Conservation (phyloP, 2,113 vertebrate genomes). For the Gopherus flavomarginatus region DNA sequence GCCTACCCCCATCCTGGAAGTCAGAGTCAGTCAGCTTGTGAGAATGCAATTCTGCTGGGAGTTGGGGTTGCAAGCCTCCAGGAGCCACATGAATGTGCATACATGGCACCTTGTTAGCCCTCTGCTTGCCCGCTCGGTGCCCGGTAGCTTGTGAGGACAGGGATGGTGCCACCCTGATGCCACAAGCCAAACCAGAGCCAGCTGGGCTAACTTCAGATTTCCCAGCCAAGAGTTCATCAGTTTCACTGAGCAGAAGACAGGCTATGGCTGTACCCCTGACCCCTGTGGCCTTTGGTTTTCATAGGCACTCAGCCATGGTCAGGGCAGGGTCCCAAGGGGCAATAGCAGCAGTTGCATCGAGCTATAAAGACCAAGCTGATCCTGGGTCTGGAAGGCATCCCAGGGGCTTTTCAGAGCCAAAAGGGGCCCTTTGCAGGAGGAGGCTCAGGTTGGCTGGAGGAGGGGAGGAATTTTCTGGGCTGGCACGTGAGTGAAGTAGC, state of each 20-base stretch:
- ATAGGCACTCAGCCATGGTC: neutral
- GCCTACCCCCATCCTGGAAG: neutral
- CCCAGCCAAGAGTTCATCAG: no score
- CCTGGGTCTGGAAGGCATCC: neutral
- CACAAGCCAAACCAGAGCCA: neutral
- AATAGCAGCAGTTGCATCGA: neutral
- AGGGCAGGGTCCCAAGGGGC: neutral
- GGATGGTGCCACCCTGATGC: accelerated
- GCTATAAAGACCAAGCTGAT: neutral
- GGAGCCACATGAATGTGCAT: no score
- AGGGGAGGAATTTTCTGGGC: neutral
- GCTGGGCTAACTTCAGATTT: neutral
- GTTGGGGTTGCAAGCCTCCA: no score
- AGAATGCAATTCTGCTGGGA: neutral
- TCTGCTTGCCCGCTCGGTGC: accelerated
- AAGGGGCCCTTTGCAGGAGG: neutral
- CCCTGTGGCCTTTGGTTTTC: neutral
- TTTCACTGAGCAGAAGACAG: neutral
- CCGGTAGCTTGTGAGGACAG: accelerated
- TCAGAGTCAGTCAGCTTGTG: neutral
- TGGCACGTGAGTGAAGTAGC: neutral
- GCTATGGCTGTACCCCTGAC: neutral
- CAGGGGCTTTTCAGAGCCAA: neutral
- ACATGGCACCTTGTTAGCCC: no score
- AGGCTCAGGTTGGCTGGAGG: neutral